Evolutionary conservation across 2,797 vertebrate species (phyloP).

Genomic region (Urosaurus nigricauda): DNA sequence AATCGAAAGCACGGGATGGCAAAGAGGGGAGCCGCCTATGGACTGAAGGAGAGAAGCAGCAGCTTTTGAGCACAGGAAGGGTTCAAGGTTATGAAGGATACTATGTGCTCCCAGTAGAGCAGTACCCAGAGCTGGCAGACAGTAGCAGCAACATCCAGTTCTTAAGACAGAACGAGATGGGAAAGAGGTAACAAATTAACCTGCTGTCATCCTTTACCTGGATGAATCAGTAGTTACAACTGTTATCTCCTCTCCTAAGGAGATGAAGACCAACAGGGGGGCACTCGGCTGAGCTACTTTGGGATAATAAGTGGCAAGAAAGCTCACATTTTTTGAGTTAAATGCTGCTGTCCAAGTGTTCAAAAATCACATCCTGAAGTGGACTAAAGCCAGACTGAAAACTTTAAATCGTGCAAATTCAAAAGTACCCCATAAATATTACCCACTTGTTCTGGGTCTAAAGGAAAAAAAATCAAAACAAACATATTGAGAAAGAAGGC

Average conservation of each 20-base stretch:
- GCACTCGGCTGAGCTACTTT: constrained; percentile 93
- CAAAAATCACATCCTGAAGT: constrained; percentile 82
- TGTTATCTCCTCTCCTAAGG: constrained; percentile 92
- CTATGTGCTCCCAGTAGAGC: constrained; percentile 97
- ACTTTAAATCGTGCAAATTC: constrained; percentile 82
- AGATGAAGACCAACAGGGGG: constrained; percentile 90
- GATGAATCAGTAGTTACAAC: constrained; percentile 84
- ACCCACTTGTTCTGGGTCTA: constrained; percentile 87
- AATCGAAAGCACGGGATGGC: constrained; percentile 93
- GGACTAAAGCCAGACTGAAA: constrained; percentile 82
- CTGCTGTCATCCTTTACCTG: constrained; percentile 82
- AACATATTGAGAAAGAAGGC: constrained; percentile 68
- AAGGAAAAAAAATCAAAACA: constrained; percentile 65
- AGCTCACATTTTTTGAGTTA: constrained; percentile 92
- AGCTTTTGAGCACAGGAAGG: constrained; percentile 92
- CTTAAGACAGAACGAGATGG: constrained; percentile 99
- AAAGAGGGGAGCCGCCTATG: constrained; percentile 95
- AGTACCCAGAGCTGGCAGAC: constrained; percentile 99
- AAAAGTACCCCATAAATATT: constrained; percentile 91
- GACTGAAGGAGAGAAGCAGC: constrained; percentile 98
- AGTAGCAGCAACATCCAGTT: constrained; percentile 99
- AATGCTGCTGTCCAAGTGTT: constrained; percentile 89
- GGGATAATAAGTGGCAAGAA: constrained; percentile 89
- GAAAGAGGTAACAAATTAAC: constrained; percentile 98
- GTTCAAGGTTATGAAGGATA: constrained; percentile 99